These are phyloP conservation scores for Teinopalpus imperialis DNA, from an alignment of 2,888 invertebrate genomes.

Conservation along the genomic window DNA sequence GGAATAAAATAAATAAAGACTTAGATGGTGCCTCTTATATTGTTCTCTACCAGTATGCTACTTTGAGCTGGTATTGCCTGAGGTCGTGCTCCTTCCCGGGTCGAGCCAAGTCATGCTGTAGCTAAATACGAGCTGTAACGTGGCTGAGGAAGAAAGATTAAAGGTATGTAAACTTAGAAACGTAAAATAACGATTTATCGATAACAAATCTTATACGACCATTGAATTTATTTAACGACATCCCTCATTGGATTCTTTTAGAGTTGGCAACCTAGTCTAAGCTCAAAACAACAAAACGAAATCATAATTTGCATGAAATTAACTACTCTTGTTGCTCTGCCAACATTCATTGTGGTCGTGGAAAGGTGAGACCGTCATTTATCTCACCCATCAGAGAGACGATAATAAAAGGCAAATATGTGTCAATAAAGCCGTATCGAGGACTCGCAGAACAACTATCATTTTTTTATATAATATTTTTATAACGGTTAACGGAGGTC, in stretches of 20 bases:
- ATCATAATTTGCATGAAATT: conserved; percentile 45
- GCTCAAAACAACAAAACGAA: conserved; percentile 29
- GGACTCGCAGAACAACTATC: conserved; percentile 19
- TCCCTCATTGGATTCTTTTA: background rate
- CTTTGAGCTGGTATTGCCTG: no score
- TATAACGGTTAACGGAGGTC: conserved; percentile 14
- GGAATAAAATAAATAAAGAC: no score
- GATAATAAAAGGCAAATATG: conserved; percentile 25
- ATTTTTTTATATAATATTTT: conserved; percentile 17
- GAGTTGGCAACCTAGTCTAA: conserved; percentile 25
- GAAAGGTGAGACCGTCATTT: conserved; percentile 4
- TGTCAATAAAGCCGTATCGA: conserved; percentile 18
- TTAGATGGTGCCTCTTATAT: no score
- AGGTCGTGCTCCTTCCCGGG: no score
- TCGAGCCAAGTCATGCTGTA: no score
- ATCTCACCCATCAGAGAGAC: conserved; percentile 6
- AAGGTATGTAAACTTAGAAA: no score
- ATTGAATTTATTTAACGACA: no score
- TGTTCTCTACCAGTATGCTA: no score
- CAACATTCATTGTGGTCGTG: conserved; percentile 12
- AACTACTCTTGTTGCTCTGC: conserved; percentile 30
- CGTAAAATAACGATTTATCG: no score
- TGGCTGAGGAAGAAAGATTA: no score
- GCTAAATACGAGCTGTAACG: no score
- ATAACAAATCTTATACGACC: no score